A percentile compares a stretch with the other conserved stretches of the same genome.
These are phyloP conservation scores for Drosophila lacicola DNA, from an alignment of 2,888 invertebrate species.

Conservation along the genomic window DNA sequence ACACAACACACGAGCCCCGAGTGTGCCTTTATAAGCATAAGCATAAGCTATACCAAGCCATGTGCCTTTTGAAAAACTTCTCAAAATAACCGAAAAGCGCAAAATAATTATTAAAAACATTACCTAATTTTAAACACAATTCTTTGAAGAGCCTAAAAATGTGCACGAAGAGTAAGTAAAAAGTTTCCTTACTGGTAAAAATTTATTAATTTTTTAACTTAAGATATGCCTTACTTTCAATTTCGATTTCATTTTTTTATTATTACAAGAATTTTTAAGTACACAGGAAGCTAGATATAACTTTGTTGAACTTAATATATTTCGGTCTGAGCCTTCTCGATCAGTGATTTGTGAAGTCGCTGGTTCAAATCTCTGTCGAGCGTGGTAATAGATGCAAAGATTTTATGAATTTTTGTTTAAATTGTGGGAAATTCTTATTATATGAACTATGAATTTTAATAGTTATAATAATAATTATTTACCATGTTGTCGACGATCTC, in stretches of 20 bases:
- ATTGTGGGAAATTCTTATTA: too few species aligned
- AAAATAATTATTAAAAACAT: constrained; percentile 4
- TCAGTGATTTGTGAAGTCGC: too few species aligned
- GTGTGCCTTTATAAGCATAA: constrained; percentile 64
- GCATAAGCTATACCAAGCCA: constrained; percentile 34
- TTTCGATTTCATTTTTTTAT: too few species aligned
- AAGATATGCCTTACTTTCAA: too few species aligned
- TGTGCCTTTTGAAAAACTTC: constrained; percentile 71
- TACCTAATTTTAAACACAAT: constrained; percentile 28
- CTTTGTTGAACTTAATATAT: too few species aligned
- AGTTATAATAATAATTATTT: background rate
- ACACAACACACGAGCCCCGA: constrained; percentile 43
- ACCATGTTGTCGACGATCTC: too few species aligned
- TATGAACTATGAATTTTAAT: background rate
- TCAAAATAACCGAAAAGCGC: constrained; percentile 22
- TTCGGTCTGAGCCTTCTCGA: too few species aligned
- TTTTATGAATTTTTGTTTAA: too few species aligned
- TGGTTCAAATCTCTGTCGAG: too few species aligned
- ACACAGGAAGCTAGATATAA: too few species aligned
- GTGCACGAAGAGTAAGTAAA: constrained; percentile 73
- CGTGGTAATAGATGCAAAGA: too few species aligned
- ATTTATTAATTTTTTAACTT: background rate
- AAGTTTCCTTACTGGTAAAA: background rate
- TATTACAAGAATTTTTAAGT: too few species aligned
- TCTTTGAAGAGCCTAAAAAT: constrained; percentile 47